phyloP scores from a whole-genome alignment of 2,113 vertebrate genomes.

The human (Homo sapiens) region DNA sequence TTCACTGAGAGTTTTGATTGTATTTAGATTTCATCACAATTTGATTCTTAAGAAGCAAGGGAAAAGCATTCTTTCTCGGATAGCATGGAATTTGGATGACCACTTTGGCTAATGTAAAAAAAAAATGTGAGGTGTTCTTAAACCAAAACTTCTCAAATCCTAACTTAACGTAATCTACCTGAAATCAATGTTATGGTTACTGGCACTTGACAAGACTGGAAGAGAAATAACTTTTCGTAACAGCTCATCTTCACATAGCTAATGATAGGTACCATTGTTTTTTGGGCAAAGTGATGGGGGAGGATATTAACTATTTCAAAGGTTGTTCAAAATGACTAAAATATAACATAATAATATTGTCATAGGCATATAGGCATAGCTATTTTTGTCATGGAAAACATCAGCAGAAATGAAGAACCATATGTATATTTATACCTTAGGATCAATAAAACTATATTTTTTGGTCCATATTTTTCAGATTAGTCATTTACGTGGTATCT shows the following conservation, averaged over 20 bases:
- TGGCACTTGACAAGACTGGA: conserved; percentile 1
- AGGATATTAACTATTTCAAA: neutral
- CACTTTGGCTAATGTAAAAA: neutral
- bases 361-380: neutral
- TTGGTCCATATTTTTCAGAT: conserved; percentile 49
- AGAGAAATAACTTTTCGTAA: conserved; percentile 14
- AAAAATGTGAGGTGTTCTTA: neutral
- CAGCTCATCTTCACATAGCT: neutral
- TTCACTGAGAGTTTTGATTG: neutral
- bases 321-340: conserved; percentile 5
- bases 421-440: conserved; percentile 24
- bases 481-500: neutral
- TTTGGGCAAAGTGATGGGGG: neutral
- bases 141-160: neutral
- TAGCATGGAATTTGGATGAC: neutral
- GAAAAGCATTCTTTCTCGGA: neutral
- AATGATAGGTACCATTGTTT: neutral
- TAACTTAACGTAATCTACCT: neutral
- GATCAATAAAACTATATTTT: conserved; percentile 53
- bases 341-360: conserved; percentile 46
- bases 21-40: neutral
- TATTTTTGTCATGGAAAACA: conserved; percentile 52
- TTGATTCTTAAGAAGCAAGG: neutral
- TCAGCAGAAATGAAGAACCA: conserved; percentile 49
- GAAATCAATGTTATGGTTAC: neutral